Base-by-base conservation (phyloP, 2,888 invertebrate genomes). In the Myathropa florea region DNA sequence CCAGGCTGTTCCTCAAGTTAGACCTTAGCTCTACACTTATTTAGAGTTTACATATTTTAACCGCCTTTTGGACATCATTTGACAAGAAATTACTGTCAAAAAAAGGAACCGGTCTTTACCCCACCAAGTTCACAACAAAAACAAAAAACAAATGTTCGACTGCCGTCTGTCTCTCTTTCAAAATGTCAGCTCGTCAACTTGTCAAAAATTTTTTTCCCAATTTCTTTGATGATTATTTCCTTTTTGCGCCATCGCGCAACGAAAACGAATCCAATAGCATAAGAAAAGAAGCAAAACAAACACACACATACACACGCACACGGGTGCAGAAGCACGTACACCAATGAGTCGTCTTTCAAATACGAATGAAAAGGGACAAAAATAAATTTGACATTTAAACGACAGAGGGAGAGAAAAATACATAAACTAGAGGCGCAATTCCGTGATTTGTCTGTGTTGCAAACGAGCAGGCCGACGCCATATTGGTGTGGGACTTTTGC, bases 361-460 rank as follows among this genome's bases (percentile, higher is more conserved):
- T 18, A 36, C 30, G 46, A 82, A 53, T 30, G 39, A 71, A 85
- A 80, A 67, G 71, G 57, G 81, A 85, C 84, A 28, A 81, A 77
- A 77, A 77, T 65, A 72, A 67, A 72, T 85, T 73, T 85, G 85
- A 85, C 85, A 85, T 80, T 79, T 80, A 36, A 53, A 33, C 53
- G 80, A 73, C 21, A 81, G 77, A 82, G 72, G 23, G 77, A 78
- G 82, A 77, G 30, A 36, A 64, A 64, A 67, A 28, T 28, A 67
- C 33, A 23, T 59, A 30, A 63, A 24, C 18, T 18, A 60, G 21
- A 80, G 80, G 80, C 75, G 80, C 80, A 82, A 82, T 77, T 68
- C 24, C 28, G 67, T 68, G 26, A 28, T 57, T 70, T 59, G 60
- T 83, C 26, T 55, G 64, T 65, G 55, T 59, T 70, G 76, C 36